phyloP scores from a whole-genome alignment of 2,113 vertebrate genomes.

The Platichthys flesus region DNA sequence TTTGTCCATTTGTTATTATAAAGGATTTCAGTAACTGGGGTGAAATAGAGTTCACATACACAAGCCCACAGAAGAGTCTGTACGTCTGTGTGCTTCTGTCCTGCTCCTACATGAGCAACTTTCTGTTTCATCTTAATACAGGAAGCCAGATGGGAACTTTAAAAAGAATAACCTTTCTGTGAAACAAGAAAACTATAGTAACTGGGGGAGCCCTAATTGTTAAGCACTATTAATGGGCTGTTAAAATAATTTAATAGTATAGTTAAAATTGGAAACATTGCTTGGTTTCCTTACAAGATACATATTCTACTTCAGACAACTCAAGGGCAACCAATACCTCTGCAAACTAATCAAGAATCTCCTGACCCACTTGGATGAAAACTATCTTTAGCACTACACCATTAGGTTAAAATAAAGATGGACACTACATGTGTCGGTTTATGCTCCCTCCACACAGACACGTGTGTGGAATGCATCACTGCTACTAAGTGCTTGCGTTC shows the following conservation, averaged over 20 bases:
- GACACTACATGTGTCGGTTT: slow-evolving; percentile 15
- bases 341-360: slow-evolving; percentile 28
- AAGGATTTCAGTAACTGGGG: slow-evolving; percentile 19
- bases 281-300: neutral
- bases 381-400: slow-evolving; percentile 42
- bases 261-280: neutral
- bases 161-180: neutral
- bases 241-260: neutral
- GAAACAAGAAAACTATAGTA: neutral
- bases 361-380: slow-evolving; percentile 46
- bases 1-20: slow-evolving; percentile 50
- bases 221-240: neutral
- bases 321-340: slow-evolving; percentile 1
- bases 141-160: neutral
- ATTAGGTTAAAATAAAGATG: slow-evolving; percentile 28
- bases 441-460: neutral
- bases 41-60: slow-evolving; percentile 46
- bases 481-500: slow-evolving; percentile 42
- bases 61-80: slow-evolving; percentile 11
- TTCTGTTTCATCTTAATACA: neutral
- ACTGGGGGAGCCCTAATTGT: neutral
- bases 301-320: slow-evolving; percentile 17
- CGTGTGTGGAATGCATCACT: slow-evolving; percentile 67
- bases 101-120: neutral
- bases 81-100: neutral